A percentile compares a stretch with the other conserved stretches of the same genome.
Conservation (phyloP, 1,140 invertebrate genomes). For the Dysdera silvatica region DNA sequence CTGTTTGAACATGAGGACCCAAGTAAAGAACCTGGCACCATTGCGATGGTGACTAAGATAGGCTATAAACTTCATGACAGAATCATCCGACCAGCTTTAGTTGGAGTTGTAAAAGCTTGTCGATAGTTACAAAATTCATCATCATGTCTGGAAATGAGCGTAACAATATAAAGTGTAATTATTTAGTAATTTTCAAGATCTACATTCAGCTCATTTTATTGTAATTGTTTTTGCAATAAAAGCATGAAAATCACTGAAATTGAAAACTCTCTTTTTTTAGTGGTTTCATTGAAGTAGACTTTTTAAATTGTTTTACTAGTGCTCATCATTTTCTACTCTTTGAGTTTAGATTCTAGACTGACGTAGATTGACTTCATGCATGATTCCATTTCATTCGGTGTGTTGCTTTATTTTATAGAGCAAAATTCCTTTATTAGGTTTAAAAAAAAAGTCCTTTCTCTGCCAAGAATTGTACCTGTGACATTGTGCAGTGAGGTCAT, state of each 20-base stretch:
- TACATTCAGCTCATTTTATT: not conserved
- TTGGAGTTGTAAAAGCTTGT: slow-evolving; percentile 73
- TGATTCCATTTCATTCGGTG: no score
- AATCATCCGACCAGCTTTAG: slow-evolving; percentile 88
- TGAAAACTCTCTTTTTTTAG: not conserved
- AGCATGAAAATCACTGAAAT: not conserved
- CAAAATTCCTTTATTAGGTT: no score
- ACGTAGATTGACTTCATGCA: no score
- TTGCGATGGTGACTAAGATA: slow-evolving; percentile 86
- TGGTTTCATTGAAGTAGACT: no score
- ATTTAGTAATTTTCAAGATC: not conserved
- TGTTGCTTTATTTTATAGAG: no score
- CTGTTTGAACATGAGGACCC: slow-evolving; percentile 82
- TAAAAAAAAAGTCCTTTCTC: no score
- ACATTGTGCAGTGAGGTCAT: no score
- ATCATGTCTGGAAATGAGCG: not conserved
- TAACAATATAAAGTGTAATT: no score
- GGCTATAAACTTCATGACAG: slow-evolving; percentile 91
- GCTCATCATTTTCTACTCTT: no score
- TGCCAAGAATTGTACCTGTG: no score
- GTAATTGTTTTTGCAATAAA: not conserved
- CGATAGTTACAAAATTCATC: not conserved
- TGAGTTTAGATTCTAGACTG: no score
- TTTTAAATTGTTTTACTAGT: no score
- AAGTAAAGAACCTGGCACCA: slow-evolving; percentile 71